Conservation (phyloP, 2,113 vertebrate species). For the Thryonomys swinderianus region DNA sequence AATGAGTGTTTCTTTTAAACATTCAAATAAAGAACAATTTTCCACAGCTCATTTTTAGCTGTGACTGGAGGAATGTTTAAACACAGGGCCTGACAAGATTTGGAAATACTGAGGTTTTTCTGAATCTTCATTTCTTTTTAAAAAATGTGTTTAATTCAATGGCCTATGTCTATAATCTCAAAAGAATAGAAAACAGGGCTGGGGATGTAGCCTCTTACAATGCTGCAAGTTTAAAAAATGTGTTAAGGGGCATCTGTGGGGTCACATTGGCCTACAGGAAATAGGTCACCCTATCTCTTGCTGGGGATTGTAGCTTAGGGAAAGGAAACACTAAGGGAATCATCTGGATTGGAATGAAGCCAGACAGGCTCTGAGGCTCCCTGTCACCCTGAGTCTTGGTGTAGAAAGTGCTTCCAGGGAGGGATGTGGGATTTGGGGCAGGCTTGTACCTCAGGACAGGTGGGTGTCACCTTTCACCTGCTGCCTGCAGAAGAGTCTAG, state of each 20-base stretch:
- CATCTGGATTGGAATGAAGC: neutral
- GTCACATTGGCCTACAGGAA: neutral
- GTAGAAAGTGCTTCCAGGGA: neutral
- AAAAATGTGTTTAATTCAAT: neutral
- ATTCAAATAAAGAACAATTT: neutral
- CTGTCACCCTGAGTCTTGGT: neutral
- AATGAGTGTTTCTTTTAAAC: slow-evolving; percentile 1
- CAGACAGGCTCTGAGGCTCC: neutral
- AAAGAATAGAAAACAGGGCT: neutral
- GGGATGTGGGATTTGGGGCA: neutral
- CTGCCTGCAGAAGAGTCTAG: neutral
- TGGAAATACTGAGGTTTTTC: neutral
- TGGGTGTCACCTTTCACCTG: neutral
- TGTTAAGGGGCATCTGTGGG: neutral
- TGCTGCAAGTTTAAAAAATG: neutral
- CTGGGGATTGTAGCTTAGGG: neutral
- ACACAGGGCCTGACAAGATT: neutral
- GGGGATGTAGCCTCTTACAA: neutral
- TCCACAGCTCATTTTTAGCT: neutral
- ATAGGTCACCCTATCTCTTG: neutral
- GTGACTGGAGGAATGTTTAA: neutral
- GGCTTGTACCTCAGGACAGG: neutral
- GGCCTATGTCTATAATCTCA: neutral
- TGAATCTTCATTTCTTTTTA: neutral
- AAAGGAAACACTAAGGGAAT: neutral